These are phyloP conservation scores for Esox lucius DNA, from an alignment of 2,797 vertebrate species.

Conservation along the genomic window DNA sequence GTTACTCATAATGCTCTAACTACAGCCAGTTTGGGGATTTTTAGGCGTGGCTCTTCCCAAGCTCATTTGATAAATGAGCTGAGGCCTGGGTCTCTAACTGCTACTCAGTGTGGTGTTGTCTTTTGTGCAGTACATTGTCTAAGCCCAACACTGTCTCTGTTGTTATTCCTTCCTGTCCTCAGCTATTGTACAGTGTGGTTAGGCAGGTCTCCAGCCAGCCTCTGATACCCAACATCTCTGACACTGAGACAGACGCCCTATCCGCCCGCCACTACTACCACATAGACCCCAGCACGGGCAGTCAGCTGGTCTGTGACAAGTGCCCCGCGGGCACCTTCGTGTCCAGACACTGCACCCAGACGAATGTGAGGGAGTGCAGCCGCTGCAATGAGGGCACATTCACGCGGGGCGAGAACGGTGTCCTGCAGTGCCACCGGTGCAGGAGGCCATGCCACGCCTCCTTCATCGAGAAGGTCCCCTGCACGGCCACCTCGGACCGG, in stretches of 20 bases:
- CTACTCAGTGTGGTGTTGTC: background rate
- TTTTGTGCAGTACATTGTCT: background rate
- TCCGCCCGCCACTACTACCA: conserved; percentile 83
- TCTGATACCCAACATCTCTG: conserved; percentile 65
- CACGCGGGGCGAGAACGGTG: conserved; percentile 89
- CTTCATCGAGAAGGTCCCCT: conserved; percentile 82
- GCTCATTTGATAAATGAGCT: background rate
- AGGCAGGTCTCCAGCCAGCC: conserved; percentile 71
- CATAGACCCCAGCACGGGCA: conserved; percentile 77
- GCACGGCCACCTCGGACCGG: conserved; percentile 84
- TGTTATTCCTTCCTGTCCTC: conserved; percentile 46
- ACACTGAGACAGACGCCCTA: conserved; percentile 58
- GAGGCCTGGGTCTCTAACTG: background rate
- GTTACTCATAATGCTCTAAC: background rate
- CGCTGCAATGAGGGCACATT: conserved; percentile 84
- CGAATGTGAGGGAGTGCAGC: conserved; percentile 84
- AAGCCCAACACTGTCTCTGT: conserved; percentile 6
- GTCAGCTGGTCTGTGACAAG: conserved; percentile 87
- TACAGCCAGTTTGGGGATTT: background rate
- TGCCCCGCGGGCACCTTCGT: conserved; percentile 94
- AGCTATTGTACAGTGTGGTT: conserved; percentile 81
- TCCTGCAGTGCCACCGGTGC: conserved; percentile 88
- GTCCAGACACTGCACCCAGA: conserved; percentile 84
- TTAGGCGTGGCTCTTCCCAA: background rate
- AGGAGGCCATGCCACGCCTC: conserved; percentile 76